Percentiles rank a stretch among this genome's conserved stretches.
phyloP scores from a whole-genome alignment of 2,888 invertebrate species.

The Pseudococcus longispinus region DNA sequence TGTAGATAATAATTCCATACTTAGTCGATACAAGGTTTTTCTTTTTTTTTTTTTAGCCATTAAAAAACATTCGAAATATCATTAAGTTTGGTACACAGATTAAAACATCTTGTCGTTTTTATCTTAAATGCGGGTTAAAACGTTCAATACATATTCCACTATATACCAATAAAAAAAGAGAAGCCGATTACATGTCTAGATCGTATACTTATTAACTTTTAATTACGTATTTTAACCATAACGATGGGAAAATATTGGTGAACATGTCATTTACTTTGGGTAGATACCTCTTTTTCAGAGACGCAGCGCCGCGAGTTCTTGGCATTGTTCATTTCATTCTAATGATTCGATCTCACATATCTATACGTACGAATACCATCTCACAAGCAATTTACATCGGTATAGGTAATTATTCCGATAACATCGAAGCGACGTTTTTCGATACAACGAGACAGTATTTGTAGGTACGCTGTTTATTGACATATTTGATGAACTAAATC shows the following conservation, averaged over 20 bases:
- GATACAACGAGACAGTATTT: background rate
- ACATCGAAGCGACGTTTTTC: background rate
- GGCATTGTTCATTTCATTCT: background rate
- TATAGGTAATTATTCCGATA: background rate
- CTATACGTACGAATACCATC: background rate
- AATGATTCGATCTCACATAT: background rate
- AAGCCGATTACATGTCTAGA: constrained; percentile 6
- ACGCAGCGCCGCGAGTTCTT: background rate
- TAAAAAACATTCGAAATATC: constrained; percentile 9
- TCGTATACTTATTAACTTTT: background rate
- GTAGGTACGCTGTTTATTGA: background rate
- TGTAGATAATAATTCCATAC: background rate
- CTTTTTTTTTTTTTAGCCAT: background rate
- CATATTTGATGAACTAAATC: constrained; percentile 1
- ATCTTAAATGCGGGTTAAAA: background rate
- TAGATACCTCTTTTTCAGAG: background rate
- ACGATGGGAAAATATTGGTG: background rate
- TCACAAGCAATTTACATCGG: background rate
- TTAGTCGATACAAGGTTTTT: background rate
- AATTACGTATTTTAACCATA: background rate
- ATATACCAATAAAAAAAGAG: background rate
- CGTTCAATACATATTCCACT: background rate
- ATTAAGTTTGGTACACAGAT: background rate
- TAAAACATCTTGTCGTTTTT: background rate
- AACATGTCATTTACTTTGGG: constrained; percentile 2